Conservation (phyloP, 1,140 invertebrate species). For the Hyphantria cunea region DNA sequence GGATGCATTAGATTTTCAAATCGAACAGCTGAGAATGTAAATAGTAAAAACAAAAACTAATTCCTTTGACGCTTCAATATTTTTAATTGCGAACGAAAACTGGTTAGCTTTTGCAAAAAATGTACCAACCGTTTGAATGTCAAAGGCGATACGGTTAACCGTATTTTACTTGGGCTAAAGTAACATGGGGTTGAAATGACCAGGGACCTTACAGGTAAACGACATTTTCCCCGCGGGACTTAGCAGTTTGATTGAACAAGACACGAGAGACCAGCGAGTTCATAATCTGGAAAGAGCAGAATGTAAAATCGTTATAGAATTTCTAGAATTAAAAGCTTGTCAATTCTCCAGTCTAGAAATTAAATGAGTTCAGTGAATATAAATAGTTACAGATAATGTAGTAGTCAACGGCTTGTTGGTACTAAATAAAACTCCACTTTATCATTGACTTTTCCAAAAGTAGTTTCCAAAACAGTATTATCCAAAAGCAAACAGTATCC, state of each 20-base stretch:
- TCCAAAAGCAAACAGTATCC: no score
- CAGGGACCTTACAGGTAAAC: slow-evolving; percentile 36
- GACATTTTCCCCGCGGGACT: slow-evolving; percentile 29
- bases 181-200: slow-evolving; percentile 38
- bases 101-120: slow-evolving; percentile 28
- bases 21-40: slow-evolving; percentile 13
- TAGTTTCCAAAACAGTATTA: no score
- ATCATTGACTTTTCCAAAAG: no score
- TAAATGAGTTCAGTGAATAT: not conserved
- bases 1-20: no score
- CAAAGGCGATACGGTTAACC: slow-evolving; percentile 43
- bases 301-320: not conserved
- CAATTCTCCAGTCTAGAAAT: not conserved
- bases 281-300: no score
- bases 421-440: no score
- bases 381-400: no score
- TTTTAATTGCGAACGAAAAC: slow-evolving; percentile 22
- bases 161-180: slow-evolving; percentile 37
- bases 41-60: slow-evolving; percentile 7
- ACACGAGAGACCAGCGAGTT: not conserved
- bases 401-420: no score
- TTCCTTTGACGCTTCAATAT: slow-evolving; percentile 22
- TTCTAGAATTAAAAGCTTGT: not conserved
- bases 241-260: slow-evolving; percentile 22
- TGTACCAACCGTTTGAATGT: slow-evolving; percentile 32